Conservation (phyloP, 2,797 vertebrate genomes). For the Menidia menidia region DNA sequence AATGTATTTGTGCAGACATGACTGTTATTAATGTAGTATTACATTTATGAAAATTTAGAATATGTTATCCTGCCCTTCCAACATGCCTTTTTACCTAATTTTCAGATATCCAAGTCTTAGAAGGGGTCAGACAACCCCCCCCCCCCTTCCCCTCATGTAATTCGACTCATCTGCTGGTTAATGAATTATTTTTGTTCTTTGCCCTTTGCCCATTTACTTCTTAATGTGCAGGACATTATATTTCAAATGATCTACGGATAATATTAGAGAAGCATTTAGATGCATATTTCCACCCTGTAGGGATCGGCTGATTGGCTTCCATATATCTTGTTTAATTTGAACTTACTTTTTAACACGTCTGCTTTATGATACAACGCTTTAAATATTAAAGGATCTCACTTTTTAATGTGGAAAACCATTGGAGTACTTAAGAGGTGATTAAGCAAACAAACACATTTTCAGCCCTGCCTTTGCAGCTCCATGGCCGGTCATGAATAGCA, state of each 20-base stretch:
- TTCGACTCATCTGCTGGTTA: background rate
- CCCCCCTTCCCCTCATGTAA: background rate
- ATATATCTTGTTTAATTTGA: background rate
- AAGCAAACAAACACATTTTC: background rate
- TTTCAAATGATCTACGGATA: background rate
- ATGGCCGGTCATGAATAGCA: background rate
- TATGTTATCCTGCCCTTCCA: no score
- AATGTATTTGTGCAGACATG: background rate
- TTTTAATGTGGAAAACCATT: background rate
- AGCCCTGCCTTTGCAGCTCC: background rate
- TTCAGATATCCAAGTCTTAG: background rate
- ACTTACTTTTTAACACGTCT: no score
- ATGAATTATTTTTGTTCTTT: background rate
- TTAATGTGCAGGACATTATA: background rate
- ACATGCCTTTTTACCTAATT: no score
- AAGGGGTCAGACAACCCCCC: background rate
- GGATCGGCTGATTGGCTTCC: background rate
- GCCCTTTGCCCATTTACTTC: background rate
- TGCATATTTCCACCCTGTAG: background rate
- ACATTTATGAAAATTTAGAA: no score
- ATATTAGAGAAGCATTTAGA: background rate
- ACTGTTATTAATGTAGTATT: background rate
- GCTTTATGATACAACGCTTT: slow-evolving; percentile 6
- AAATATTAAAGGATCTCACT: background rate
- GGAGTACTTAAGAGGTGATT: background rate